Evolutionary conservation across 2,113 vertebrate genomes (phyloP), one percentile per base, ranked within the genome.

Genomic region (Rhinoptilus africanus): DNA sequence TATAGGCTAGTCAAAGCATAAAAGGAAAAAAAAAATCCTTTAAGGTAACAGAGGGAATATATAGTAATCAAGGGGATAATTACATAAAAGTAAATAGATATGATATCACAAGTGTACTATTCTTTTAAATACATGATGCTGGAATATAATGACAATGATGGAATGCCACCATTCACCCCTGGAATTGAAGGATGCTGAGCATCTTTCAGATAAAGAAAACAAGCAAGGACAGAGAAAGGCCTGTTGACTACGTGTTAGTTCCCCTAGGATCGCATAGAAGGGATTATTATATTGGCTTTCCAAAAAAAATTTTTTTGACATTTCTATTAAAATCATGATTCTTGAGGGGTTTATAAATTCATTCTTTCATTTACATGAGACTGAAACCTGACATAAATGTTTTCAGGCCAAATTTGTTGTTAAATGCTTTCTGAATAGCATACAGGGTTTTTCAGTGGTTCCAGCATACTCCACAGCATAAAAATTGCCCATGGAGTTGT

Each of bases 241-340:
- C 8, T 71, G 72, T 35, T 47, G 76, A n/a, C 39, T 74, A 54
- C 80, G 93, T 85, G 48, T 95, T 96, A 94, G 66, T 69, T 97
- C 88, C 94, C 88, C 50, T 74, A 95, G 91, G 79, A 95, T 62
- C 51, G 12, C 10, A 69, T 80, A 94, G 93, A 96, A 91, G 60
- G 74, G 77, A 96, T 96, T 91, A 94, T 91, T 97, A 97, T 81
- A 85, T 57, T 88, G 37, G 27, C 50, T 91, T 97, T 93, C 37
- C 93, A 94, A 95, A 41, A 47, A 35, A 19, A 19, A 57, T 67
- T 76, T 96, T 92, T 91, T 96, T 1, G 63, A 88, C 68, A 95
- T 97, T 96, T 96, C 85, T 91, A 92, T 96, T 97, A 96, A 96
- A 97, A 94, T 88, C 41, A 84, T 74, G 43, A 91, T 96, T 97